Conservation (phyloP, 2,888 invertebrate species). For the Hemaris fuciformis region DNA sequence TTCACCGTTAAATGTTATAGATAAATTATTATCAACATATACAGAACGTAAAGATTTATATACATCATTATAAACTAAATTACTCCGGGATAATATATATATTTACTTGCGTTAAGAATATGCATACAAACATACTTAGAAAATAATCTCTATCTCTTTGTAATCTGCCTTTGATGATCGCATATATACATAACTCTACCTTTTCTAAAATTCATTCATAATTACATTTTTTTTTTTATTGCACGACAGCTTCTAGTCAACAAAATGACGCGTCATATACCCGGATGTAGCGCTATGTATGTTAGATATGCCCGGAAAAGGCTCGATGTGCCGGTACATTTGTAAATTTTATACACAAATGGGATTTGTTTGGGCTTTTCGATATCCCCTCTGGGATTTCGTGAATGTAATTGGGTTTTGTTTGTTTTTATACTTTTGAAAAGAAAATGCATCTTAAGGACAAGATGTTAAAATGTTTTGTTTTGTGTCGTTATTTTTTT, state of each 20-base stretch:
- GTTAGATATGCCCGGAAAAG: conserved; percentile 34
- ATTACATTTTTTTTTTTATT: no score
- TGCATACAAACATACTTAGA: no score
- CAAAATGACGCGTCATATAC: background rate
- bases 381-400: conserved; percentile 5
- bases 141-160: no score
- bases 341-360: conserved; percentile 28
- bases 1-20: no score
- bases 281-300: conserved; percentile 35
- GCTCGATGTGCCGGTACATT: conserved; percentile 30
- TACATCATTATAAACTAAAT: no score
- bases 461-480: background rate
- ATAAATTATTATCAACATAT: no score
- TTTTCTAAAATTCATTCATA: no score
- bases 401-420: conserved; percentile 6
- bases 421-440: background rate
- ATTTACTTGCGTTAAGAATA: no score
- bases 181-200: no score
- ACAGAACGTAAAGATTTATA: no score
- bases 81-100: no score
- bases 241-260: background rate
- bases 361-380: conserved; percentile 13
- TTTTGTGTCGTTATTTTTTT: background rate
- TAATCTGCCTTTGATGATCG: no score
- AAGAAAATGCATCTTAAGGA: background rate